A percentile compares a stretch with the other conserved stretches of the same genome.
phyloP scores from a whole-genome alignment of 1,140 invertebrate species.

The Drosophila biarmipes region DNA sequence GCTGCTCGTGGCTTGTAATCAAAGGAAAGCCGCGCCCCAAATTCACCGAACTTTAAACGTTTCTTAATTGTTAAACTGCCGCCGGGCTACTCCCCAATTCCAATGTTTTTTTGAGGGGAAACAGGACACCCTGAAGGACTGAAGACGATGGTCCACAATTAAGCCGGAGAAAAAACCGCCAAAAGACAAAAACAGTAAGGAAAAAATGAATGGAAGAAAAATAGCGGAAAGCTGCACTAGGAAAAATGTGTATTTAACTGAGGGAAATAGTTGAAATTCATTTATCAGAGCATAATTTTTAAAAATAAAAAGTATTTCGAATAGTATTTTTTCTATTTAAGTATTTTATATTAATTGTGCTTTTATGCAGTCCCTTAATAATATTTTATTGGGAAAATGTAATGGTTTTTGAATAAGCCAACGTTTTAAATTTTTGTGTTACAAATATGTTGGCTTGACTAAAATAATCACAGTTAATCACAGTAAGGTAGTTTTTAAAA shows the following conservation, averaged over 20 bases:
- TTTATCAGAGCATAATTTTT: no score
- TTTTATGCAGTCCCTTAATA: no score
- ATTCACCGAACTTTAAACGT: slow-evolving; percentile 71
- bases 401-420: no score
- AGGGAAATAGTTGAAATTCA: neutral
- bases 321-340: no score
- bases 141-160: slow-evolving; percentile 57
- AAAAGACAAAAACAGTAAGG: slow-evolving; percentile 30
- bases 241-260: slow-evolving; percentile 1
- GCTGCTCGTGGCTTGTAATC: slow-evolving; percentile 44
- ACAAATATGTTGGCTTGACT: no score
- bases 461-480: no score
- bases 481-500: no score
- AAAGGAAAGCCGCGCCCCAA: slow-evolving; percentile 52
- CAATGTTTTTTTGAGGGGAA: neutral
- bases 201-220: slow-evolving; percentile 17
- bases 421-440: no score
- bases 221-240: slow-evolving; percentile 20
- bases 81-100: slow-evolving; percentile 29
- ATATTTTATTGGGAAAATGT: no score
- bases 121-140: slow-evolving; percentile 15
- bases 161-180: slow-evolving; percentile 50
- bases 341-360: no score
- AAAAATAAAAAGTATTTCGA: no score
- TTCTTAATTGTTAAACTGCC: slow-evolving; percentile 79